Conservation (phyloP, 92 coral and sea anemone species). For the Epizoanthus illoricatus region DNA sequence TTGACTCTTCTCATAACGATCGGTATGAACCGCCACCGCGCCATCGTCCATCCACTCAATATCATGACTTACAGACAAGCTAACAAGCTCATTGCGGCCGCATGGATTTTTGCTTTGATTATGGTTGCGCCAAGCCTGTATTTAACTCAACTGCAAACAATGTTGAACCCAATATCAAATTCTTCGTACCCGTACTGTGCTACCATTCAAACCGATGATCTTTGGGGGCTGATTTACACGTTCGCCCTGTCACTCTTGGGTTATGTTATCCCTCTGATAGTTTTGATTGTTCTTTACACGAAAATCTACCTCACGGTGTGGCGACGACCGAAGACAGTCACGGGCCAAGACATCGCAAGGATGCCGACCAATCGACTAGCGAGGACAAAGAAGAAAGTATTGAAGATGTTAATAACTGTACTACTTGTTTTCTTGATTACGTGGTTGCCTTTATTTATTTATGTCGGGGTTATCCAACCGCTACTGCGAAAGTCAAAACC, state of each 20-base stretch:
- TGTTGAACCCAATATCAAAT: slow-evolving; percentile 42
- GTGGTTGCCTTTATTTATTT: slow-evolving; percentile 76
- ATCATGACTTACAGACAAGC: slow-evolving; percentile 76
- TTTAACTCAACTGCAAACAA: slow-evolving; percentile 50
- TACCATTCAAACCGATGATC: slow-evolving; percentile 65
- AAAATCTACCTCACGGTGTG: slow-evolving; percentile 73
- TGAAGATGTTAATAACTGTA: slow-evolving; percentile 84
- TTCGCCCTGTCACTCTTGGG: slow-evolving; percentile 64
- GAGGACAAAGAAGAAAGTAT: slow-evolving; percentile 73
- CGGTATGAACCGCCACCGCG: slow-evolving; percentile 79
- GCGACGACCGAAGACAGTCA: slow-evolving; percentile 43
- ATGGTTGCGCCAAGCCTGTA: slow-evolving; percentile 69
- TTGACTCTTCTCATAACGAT: slow-evolving; percentile 84
- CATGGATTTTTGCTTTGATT: slow-evolving; percentile 73
- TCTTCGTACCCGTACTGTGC: slow-evolving; percentile 63
- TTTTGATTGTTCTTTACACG: slow-evolving; percentile 65
- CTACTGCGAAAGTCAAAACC: slow-evolving; percentile 43
- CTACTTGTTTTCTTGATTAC: slow-evolving; percentile 73
- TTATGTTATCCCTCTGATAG: slow-evolving; percentile 62
- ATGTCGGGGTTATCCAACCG: slow-evolving; percentile 69
- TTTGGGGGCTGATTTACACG: slow-evolving; percentile 56
- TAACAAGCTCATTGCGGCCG: slow-evolving; percentile 66
- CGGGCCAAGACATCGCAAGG: slow-evolving; percentile 47
- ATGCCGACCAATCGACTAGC: slow-evolving; percentile 53
- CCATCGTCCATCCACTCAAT: slow-evolving; percentile 76